These are phyloP conservation scores for Mellilla xanthometata DNA, from an alignment of 2,888 invertebrate species.

Conservation along the genomic window DNA sequence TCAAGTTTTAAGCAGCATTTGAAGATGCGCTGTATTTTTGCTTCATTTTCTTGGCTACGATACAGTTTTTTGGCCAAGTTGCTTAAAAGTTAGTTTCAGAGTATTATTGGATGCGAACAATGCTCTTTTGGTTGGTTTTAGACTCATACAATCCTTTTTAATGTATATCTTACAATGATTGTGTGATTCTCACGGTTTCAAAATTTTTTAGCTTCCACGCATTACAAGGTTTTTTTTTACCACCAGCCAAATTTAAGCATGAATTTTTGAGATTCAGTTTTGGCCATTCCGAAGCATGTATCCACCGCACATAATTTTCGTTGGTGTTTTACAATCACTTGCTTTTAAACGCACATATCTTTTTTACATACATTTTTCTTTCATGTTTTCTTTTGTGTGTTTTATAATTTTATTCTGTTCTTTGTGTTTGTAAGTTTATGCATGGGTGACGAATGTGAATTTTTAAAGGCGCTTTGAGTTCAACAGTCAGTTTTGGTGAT, in stretches of 20 bases:
- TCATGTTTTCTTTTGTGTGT: conserved; percentile 43
- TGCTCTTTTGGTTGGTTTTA: conserved; percentile 14
- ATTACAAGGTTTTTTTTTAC: conserved; percentile 39
- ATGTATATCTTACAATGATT: conserved; percentile 33
- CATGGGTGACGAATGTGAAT: conserved; percentile 39
- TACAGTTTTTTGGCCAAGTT: conserved; percentile 50
- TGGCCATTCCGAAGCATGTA: conserved; percentile 61
- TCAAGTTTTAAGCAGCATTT: conserved; percentile 63
- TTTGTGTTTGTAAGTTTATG: conserved; percentile 51
- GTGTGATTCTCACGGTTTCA: conserved; percentile 45
- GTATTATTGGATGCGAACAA: conserved; percentile 12
- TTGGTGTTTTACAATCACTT: conserved; percentile 58
- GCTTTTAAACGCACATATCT: conserved; percentile 50
- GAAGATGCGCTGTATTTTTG: conserved; percentile 68
- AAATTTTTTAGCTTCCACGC: conserved; percentile 54
- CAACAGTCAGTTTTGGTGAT: conserved; percentile 7
- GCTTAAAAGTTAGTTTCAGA: conserved; percentile 52
- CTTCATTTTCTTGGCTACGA: conserved; percentile 56
- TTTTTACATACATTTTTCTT: conserved; percentile 29
- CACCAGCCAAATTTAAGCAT: conserved; percentile 46
- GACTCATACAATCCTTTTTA: conserved; percentile 46
- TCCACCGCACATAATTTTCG: conserved; percentile 52
- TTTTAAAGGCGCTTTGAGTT: conserved; percentile 27
- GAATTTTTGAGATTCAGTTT: conserved; percentile 37
- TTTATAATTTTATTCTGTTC: conserved; percentile 33